Evolutionary conservation across 1,140 invertebrate species (phyloP).

Genomic region (Bombus polaris): DNA sequence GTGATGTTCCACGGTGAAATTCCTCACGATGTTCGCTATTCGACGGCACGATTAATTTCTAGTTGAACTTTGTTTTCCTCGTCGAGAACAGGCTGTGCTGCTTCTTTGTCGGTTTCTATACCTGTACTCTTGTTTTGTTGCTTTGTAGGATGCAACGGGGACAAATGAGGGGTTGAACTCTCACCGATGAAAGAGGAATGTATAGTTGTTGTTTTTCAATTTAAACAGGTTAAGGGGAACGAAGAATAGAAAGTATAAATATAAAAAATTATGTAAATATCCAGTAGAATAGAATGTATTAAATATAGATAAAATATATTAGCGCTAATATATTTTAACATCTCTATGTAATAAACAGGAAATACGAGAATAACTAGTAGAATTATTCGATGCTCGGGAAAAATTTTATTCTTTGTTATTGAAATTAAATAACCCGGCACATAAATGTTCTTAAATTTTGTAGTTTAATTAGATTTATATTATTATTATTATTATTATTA

Average conservation of each 20-base stretch:
- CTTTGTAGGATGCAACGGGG: neutral
- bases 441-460: too few relatives aligned
- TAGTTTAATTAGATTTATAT: too few relatives aligned
- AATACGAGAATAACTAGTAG: neutral
- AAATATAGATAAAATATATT: too few relatives aligned
- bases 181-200: neutral
- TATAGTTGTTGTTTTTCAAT: neutral
- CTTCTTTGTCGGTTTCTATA: too few relatives aligned
- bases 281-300: neutral
- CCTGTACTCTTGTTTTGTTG: neutral
- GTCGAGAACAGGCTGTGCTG: neutral
- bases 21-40: neutral
- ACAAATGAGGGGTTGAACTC: neutral
- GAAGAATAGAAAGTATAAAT: neutral
- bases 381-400: too few relatives aligned
- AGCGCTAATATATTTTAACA: too few relatives aligned
- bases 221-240: neutral
- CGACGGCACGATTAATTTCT: conserved; percentile 32
- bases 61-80: conserved; percentile 23
- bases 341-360: neutral
- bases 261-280: neutral
- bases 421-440: too few relatives aligned
- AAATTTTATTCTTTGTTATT: too few relatives aligned
- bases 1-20: conserved; percentile 31
- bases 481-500: too few relatives aligned